Evolutionary conservation across 2,888 invertebrate genomes (phyloP).

Genomic region (Rambutsinella grinnellia): DNA sequence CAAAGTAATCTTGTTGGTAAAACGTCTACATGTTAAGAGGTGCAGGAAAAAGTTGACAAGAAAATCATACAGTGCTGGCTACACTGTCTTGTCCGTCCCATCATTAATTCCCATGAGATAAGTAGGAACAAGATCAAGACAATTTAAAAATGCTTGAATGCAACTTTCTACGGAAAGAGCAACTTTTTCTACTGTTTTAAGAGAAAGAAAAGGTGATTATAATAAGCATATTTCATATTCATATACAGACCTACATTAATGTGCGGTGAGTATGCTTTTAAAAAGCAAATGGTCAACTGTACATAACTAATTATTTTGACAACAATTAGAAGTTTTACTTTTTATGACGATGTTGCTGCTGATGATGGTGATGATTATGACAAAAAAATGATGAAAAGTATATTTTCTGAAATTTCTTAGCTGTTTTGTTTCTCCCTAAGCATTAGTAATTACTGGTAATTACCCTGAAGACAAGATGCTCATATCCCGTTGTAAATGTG

Average conservation of each 20-base stretch:
- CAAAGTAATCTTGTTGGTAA: background rate
- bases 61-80: too few species aligned
- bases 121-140: background rate
- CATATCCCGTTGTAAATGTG: too few species aligned
- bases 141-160: constrained; percentile 15
- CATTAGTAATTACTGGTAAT: too few species aligned
- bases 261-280: background rate
- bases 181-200: background rate
- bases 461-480: too few species aligned
- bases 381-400: constrained; percentile 13
- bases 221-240: background rate
- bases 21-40: background rate
- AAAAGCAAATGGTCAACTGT: background rate
- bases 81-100: constrained; percentile 5
- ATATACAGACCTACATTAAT: background rate
- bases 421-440: too few species aligned
- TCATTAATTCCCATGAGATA: constrained; percentile 3
- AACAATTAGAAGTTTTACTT: constrained; percentile 40
- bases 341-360: constrained; percentile 5
- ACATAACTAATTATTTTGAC: constrained; percentile 32
- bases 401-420: background rate
- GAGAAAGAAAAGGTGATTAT: background rate
- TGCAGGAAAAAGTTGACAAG: too few species aligned
- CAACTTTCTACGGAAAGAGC: constrained; percentile 39
- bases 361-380: background rate